These are phyloP conservation scores for Carlito syrichta DNA, from an alignment of 2,113 vertebrate genomes.

Conservation along the genomic window DNA sequence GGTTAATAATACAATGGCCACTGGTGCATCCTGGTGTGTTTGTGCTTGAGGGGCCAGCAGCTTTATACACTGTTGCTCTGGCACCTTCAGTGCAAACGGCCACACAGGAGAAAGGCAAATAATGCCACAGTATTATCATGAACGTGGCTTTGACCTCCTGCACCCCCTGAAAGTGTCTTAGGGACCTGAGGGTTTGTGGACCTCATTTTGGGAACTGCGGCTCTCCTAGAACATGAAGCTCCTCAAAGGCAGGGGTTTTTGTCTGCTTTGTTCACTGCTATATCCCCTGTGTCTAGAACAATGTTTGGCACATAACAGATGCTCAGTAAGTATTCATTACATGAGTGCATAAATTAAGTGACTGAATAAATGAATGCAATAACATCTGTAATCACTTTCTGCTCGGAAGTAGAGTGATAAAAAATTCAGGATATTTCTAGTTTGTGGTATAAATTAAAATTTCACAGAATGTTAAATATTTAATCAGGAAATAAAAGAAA, in stretches of 20 bases:
- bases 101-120: background rate
- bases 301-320: background rate
- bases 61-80: background rate
- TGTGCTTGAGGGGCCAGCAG: background rate
- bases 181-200: background rate
- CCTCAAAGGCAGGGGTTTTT: background rate
- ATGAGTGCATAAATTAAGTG: background rate
- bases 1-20: background rate
- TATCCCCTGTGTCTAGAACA: background rate
- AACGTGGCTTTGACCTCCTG: background rate
- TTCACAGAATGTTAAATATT: conserved; percentile 60
- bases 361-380: background rate
- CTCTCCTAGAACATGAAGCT: background rate
- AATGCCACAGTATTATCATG: background rate
- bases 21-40: too few relatives aligned
- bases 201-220: background rate
- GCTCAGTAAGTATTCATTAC: conserved; percentile 4
- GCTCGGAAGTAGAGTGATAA: conserved; percentile 29
- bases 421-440: background rate
- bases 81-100: background rate
- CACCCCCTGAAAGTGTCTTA: background rate
- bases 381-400: conserved; percentile 48
- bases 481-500: conserved; percentile 46
- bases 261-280: background rate
- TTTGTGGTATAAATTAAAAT: conserved; percentile 22